A percentile compares a stretch with the other conserved stretches of the same genome.
Conservation (phyloP, 2,113 vertebrate genomes). For the Callionymus lyra region DNA sequence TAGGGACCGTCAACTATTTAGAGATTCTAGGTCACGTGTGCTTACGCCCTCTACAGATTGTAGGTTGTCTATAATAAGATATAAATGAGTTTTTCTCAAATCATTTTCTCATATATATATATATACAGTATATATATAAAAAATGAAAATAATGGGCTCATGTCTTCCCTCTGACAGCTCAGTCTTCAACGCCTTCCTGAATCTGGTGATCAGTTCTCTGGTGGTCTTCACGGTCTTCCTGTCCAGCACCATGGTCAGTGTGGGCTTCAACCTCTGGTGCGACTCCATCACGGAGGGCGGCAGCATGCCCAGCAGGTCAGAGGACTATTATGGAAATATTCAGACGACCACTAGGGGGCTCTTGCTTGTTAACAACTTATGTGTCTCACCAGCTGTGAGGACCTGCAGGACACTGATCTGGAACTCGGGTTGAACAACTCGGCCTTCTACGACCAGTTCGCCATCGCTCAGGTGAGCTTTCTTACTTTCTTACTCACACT, state of each 20-base stretch:
- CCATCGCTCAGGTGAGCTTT: slow-evolving; percentile 80
- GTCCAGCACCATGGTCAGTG: slow-evolving; percentile 86
- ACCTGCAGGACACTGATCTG: slow-evolving; percentile 83
- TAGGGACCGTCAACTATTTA: no score
- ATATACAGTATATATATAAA: no score
- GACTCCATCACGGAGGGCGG: slow-evolving; percentile 84
- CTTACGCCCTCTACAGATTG: no score
- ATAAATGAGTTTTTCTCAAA: no score
- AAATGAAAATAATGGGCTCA: no score
- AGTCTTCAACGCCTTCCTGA: slow-evolving; percentile 85
- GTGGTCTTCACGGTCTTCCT: slow-evolving; percentile 84
- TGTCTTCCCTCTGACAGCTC: slow-evolving; percentile 66
- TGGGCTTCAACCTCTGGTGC: slow-evolving; percentile 93
- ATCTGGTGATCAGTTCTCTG: slow-evolving; percentile 81
- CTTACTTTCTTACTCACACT: background rate
- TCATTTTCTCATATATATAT: no score
- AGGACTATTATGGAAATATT: background rate
- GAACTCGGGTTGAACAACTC: slow-evolving; percentile 88
- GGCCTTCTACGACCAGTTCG: slow-evolving; percentile 93
- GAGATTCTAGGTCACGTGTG: no score
- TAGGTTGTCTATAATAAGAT: no score
- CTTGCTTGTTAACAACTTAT: background rate
- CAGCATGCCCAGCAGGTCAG: slow-evolving; percentile 77
- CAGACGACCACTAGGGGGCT: background rate
- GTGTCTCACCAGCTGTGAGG: slow-evolving; percentile 78